Conservation (phyloP, 1,140 invertebrate genomes). For the Cherax destructor region DNA sequence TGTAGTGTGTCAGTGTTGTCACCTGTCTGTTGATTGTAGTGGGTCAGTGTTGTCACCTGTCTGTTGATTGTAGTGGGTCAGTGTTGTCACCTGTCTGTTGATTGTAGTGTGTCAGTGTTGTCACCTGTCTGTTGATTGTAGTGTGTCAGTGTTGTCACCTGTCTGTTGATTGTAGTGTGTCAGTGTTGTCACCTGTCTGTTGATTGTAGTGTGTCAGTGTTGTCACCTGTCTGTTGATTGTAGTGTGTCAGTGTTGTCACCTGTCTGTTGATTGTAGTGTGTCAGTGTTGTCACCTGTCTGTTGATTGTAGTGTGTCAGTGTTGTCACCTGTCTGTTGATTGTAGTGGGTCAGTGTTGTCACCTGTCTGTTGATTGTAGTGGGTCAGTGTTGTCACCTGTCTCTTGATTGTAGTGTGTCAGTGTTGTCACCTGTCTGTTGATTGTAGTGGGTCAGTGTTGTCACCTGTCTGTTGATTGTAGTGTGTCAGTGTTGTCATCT, state of each 20-base stretch:
- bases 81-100: background rate
- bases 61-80: background rate
- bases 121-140: background rate
- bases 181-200: background rate
- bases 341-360: no score
- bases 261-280: background rate
- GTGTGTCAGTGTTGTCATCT: no score
- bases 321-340: background rate
- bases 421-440: background rate
- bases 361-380: background rate
- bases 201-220: background rate
- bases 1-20: no score
- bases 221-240: background rate
- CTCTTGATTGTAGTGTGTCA: background rate
- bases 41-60: no score
- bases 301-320: background rate
- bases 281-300: no score
- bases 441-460: no score
- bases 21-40: background rate
- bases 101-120: no score
- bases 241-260: no score
- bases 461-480: background rate
- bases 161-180: background rate
- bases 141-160: no score
- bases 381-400: no score